Evolutionary conservation across 2,113 vertebrate genomes (phyloP), one percentile per base, ranked within the genome.

Genomic region (Rhineura floridana): DNA sequence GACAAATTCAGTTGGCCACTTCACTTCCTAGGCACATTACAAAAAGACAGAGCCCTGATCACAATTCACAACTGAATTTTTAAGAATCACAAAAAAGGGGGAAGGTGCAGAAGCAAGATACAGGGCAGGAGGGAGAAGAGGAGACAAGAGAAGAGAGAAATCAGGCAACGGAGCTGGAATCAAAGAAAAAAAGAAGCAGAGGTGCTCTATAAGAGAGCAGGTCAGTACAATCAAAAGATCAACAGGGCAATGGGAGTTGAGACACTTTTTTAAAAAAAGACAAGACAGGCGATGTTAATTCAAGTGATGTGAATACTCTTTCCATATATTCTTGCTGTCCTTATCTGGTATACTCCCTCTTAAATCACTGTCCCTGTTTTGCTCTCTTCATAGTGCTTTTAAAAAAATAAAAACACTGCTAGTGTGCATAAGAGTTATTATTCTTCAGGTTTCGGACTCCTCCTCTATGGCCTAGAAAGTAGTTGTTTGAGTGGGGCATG

Each of bases 101-200:
- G 36, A 30, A 33, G 10, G 70, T 33, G 2, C 50, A 75, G 6
- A 44, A 72, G 65, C 65, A 59, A 72, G 50, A 81, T 72, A 44
- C 12, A 21, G 28, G 42, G n/a, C 12, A 23, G 33, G 13, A 87
- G 42, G 30, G 81, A 28, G 30, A 46, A 30, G 9, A 81, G 52
- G 73, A 87, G 19, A 77, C 63, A 62, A 81, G 78, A 81, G 23
- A 87, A 81, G 78, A 81, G 23, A 87, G 50, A 87, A 81, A 81
- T 82, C 69, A 82, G 42, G 75, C 30, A 82, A 73, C 2, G 48
- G 42, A 63, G 7, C 28, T 81, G 30, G 33, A 81, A 75, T 28
- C 67, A 44, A 81, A 81, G 50, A 17, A 72, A 8, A 19, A 59
- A 46, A 10, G 36, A 36, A 72, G 73, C 39, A 44, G 17, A 62